Conservation (phyloP, 2,888 invertebrate genomes). For the Acronicta aceris region DNA sequence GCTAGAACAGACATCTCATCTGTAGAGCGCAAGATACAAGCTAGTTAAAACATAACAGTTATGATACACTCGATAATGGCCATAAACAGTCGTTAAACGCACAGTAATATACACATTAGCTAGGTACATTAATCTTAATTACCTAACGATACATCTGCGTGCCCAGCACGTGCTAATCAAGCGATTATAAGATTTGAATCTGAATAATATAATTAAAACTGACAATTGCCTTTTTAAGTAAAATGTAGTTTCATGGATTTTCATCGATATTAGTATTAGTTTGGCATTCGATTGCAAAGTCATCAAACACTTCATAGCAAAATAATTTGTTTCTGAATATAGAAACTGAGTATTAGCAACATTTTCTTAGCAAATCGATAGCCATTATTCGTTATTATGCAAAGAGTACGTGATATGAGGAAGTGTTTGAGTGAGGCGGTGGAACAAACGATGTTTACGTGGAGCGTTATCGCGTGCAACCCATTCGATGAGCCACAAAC, state of each 20-base stretch:
- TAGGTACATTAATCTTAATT: slow-evolving; percentile 33
- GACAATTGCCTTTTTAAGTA: too few relatives aligned
- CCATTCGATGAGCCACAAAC: slow-evolving; percentile 68
- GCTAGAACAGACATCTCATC: slow-evolving; percentile 18
- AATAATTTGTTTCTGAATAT: not conserved
- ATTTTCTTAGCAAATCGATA: slow-evolving; percentile 18
- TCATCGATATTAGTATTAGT: not conserved
- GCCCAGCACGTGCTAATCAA: slow-evolving; percentile 25
- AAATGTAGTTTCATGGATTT: not conserved
- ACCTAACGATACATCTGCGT: slow-evolving; percentile 19
- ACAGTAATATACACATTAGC: slow-evolving; percentile 21
- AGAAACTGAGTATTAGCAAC: not conserved
- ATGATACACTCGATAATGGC: slow-evolving; percentile 32
- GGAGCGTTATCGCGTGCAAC: slow-evolving; percentile 73
- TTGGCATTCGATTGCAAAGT: not conserved
- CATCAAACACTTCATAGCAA: not conserved
- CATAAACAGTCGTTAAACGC: slow-evolving; percentile 41
- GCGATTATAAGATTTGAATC: slow-evolving; percentile 12
- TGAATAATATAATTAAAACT: not conserved
- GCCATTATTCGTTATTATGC: slow-evolving; percentile 38
- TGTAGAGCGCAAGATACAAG: slow-evolving; percentile 18
- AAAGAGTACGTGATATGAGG: slow-evolving; percentile 34
- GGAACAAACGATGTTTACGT: slow-evolving; percentile 65
- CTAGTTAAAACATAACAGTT: slow-evolving; percentile 24
- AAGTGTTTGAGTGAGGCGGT: slow-evolving; percentile 55